phyloP scores from a whole-genome alignment of 2,888 invertebrate species.

The Cylindroiulus punctatus region DNA sequence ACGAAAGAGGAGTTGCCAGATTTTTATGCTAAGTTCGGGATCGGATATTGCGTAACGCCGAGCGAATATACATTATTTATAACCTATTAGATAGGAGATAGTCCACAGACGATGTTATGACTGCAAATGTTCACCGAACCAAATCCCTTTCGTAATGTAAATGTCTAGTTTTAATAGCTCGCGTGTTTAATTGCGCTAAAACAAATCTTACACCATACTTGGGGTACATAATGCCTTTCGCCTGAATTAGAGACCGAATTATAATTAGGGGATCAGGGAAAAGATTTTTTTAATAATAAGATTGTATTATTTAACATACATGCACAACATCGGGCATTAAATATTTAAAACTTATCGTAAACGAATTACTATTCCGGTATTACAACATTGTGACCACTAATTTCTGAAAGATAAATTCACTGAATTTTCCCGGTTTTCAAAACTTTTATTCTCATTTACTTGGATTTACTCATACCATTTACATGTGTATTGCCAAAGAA shows the following conservation, averaged over 20 bases:
- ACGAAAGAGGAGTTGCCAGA: neutral
- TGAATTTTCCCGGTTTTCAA: too few species aligned
- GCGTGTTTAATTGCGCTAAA: constrained; percentile 14
- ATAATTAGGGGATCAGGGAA: neutral
- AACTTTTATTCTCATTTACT: too few species aligned
- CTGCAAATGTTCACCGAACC: constrained; percentile 24
- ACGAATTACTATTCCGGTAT: too few species aligned
- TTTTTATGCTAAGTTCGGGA: constrained; percentile 29
- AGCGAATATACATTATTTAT: neutral
- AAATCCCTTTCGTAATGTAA: neutral
- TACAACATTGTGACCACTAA: too few species aligned
- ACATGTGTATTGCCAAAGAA: too few species aligned
- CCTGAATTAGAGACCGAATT: too few species aligned
- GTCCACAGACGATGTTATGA: constrained; percentile 17
- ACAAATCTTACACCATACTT: neutral
- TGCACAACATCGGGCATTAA: too few species aligned
- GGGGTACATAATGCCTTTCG: neutral
- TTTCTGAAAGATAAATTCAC: too few species aligned
- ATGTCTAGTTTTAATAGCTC: constrained; percentile 15
- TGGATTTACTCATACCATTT: too few species aligned
- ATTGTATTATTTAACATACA: too few species aligned
- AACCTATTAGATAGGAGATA: neutral
- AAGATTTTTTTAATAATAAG: neutral
- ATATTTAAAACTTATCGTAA: too few species aligned
- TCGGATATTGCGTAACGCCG: neutral